Evolutionary conservation across 2,797 vertebrate genomes (phyloP).

Genomic region (Sebastes diaconus): DNA sequence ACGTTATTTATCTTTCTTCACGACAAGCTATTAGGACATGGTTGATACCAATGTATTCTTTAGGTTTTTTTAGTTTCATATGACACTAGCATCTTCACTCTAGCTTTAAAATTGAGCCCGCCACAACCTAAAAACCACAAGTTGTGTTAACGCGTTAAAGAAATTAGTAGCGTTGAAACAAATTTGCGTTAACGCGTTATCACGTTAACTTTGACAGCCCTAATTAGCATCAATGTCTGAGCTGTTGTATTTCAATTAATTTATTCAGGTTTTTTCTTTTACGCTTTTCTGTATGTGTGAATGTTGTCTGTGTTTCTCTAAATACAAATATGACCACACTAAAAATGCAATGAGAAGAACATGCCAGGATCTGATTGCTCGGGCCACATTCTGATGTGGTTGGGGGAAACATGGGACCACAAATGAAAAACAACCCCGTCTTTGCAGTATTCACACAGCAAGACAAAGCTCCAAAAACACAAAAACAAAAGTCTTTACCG

Average conservation of each 20-base stretch:
- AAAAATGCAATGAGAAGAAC: neutral
- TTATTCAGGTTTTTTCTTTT: neutral
- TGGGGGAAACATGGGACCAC: neutral
- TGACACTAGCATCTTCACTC: neutral
- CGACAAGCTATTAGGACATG: no score
- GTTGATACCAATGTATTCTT: no score
- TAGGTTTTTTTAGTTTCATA: no score
- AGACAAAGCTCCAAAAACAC: slow-evolving; percentile 1
- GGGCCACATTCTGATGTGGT: neutral
- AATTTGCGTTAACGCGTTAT: no score
- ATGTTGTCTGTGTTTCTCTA: neutral
- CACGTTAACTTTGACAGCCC: no score
- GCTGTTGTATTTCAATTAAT: neutral
- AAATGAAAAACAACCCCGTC: slow-evolving; percentile 6
- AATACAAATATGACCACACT: neutral
- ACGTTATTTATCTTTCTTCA: fast-evolving
- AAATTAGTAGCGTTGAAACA: no score
- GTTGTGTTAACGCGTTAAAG: no score
- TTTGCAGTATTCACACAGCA: neutral
- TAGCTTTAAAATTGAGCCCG: no score
- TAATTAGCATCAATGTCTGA: neutral
- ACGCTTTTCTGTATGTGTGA: neutral
- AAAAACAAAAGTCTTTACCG: neutral
- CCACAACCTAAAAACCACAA: no score
- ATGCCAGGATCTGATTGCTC: neutral